Conservation (phyloP, 2,113 vertebrate species). For the Tetraodon nigroviridis region DNA sequence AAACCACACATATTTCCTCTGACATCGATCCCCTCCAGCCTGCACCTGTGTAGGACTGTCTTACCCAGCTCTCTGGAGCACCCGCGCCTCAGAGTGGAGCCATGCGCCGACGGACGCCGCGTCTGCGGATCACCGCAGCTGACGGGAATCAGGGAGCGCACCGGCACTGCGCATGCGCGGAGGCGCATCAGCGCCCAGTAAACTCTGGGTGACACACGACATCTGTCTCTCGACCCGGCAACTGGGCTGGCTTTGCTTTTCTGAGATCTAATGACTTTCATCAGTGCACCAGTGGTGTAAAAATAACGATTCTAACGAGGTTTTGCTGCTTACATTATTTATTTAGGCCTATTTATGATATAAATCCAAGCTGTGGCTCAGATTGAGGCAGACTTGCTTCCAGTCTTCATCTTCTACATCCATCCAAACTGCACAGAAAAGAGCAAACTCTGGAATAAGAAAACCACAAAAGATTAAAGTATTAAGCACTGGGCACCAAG, state of each 20-base stretch:
- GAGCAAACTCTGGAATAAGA: neutral
- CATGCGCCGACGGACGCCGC: slow-evolving; percentile 34
- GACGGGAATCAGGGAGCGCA: slow-evolving; percentile 18
- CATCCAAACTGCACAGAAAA: neutral
- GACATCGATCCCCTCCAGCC: neutral
- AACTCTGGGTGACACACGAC: neutral
- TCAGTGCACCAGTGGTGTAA: neutral
- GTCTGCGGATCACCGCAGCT: slow-evolving; percentile 25
- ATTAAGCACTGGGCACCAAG: slow-evolving; percentile 3
- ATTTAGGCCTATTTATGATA: neutral
- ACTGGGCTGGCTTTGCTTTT: neutral
- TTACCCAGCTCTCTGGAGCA: slow-evolving; percentile 45
- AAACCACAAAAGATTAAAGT: slow-evolving; percentile 14
- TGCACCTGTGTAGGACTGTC: slow-evolving; percentile 7
- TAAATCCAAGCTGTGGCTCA: too few species aligned
- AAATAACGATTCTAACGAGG: neutral
- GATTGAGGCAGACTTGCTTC: neutral
- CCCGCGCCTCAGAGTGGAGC: slow-evolving; percentile 43
- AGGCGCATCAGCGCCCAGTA: rapidly evolving
- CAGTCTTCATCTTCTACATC: neutral
- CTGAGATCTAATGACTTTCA: neutral
- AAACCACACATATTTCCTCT: too few species aligned
- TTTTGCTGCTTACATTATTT: neutral
- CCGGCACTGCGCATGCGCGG: slow-evolving; percentile 54
- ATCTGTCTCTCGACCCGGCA: neutral